Evolutionary conservation across 2,113 vertebrate genomes (phyloP).

Genomic region (Alosa alosa): DNA sequence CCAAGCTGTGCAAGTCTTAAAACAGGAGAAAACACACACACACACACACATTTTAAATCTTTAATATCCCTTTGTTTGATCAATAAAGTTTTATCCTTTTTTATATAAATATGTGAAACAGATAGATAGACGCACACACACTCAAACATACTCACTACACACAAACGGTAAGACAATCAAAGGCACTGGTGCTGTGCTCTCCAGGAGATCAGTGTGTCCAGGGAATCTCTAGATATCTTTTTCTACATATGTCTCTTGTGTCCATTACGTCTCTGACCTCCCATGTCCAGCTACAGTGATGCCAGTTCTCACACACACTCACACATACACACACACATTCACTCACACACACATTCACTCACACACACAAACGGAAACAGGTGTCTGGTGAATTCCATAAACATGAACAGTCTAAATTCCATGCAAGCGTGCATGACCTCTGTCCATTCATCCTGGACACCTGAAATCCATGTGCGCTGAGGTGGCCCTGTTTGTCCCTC

Average conservation of each 20-base stretch:
- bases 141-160: slow-evolving; percentile 33
- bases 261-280: neutral
- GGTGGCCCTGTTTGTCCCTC: neutral
- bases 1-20: neutral
- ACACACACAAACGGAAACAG: no score
- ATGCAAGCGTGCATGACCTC: no score
- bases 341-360: no score
- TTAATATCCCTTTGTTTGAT: neutral
- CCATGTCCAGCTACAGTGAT: slow-evolving; percentile 19
- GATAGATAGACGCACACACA: neutral
- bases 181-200: neutral
- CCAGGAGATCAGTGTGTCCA: neutral
- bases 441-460: no score
- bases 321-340: no score
- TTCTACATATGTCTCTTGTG: neutral
- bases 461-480: neutral
- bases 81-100: neutral
- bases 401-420: no score
- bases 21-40: slow-evolving; percentile 17
- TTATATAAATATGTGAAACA: neutral
- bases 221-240: neutral
- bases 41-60: neutral
- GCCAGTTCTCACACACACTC: slow-evolving; percentile 24
- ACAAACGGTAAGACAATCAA: slow-evolving; percentile 4
- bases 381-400: no score